phyloP scores from a whole-genome alignment of 2,888 invertebrate genomes.

The Deilephila elpenor region DNA sequence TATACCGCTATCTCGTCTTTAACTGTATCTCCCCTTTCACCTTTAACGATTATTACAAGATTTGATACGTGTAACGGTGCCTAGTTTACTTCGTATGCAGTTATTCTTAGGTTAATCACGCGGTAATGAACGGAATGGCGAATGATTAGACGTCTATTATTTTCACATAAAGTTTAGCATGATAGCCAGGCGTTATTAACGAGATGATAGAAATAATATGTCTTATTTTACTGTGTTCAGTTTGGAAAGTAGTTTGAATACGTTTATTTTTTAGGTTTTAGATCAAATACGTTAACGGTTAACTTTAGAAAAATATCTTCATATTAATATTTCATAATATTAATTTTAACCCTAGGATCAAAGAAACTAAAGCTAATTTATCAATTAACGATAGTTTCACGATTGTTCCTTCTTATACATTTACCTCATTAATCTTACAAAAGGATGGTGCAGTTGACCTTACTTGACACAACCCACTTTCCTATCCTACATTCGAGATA shows the following conservation, averaged over 20 bases:
- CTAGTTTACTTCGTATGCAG: slow-evolving; percentile 18
- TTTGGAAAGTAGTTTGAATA: too few species aligned
- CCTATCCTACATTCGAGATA: neutral
- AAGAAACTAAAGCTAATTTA: neutral
- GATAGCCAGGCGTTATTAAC: neutral
- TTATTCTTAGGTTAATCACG: slow-evolving; percentile 9
- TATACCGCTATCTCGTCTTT: slow-evolving; percentile 31
- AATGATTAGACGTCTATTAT: neutral
- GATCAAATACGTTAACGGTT: too few species aligned
- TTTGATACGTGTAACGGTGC: slow-evolving; percentile 15
- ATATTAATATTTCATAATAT: too few species aligned
- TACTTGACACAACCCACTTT: slow-evolving; percentile 14
- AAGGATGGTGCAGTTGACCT: slow-evolving; percentile 3
- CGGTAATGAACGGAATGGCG: neutral
- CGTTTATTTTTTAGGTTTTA: too few species aligned
- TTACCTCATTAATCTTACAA: neutral
- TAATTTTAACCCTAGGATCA: too few species aligned
- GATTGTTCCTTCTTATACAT: neutral
- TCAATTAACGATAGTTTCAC: neutral
- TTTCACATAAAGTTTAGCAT: neutral
- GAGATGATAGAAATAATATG: neutral
- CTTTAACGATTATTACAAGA: slow-evolving; percentile 30
- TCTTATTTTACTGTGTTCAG: too few species aligned
- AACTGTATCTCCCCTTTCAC: slow-evolving; percentile 32
- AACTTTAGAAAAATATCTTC: too few species aligned